Base-by-base conservation (phyloP, 2,113 vertebrate genomes). In the Chrysemys picta region DNA sequence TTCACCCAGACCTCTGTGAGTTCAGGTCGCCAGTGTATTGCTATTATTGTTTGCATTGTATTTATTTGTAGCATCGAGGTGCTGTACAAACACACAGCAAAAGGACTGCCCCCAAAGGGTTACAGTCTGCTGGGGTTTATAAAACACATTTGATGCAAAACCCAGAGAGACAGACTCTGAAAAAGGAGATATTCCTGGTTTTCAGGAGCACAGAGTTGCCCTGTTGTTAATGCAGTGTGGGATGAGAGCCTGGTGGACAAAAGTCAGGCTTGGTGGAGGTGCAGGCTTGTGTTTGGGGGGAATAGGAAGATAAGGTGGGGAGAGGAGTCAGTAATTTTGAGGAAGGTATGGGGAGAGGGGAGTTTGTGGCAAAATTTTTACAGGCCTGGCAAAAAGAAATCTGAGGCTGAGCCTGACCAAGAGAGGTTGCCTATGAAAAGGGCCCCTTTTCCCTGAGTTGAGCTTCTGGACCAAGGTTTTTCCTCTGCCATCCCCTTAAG, bases 101-200 rank as follows among this genome's bases (percentile, higher is more conserved):
- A 76, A 78, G 5, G 10, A 6, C 0, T 27, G 49, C 1, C 57
- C n/a, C 38, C 42, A 45, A 76, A 45, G 12, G 38, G 24, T 45
- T 45, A 76, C 19, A 27, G 42, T 78, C 42, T 10, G 22, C 22
- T 3, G 85, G 35, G 49, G 45, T 53, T 69, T 10, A 0, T 8
- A 21, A 35, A 11, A 5, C 0, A 13, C n/a, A 10, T 5, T 1
- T n/a, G 81, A 10, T 24, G 1, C 0, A 14, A 11, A 5, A 13
- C 31, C 62, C 49, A n/a, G 42, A 35, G 84, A 45, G 5, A 29
- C 38, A 25, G 57, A 21, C 12, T 62, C 27, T 2, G 25, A 14
- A 78, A 78, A 78, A 24, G 6, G 75, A 78, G 42, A 7, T 22
- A 45, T 45, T 76, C 24, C 42, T 76, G 42, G 24, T 47, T 78